These are phyloP conservation scores for Cassiopea xamachana DNA, from an alignment of 30 jellyfish, hydroid and myxozoan species.

Conservation along the genomic window DNA sequence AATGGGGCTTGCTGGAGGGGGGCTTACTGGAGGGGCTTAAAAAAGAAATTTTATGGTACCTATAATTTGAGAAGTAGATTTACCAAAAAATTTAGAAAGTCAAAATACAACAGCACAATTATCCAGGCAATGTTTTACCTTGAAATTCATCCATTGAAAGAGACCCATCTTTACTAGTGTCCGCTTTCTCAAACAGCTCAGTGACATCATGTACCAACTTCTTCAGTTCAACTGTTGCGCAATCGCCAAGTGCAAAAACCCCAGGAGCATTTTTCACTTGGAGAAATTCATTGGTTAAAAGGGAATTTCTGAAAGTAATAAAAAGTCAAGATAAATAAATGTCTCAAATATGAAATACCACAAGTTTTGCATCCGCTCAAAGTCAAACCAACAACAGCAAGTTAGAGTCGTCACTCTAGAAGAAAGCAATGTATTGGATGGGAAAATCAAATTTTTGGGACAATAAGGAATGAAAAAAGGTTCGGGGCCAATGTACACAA, in stretches of 20 bases:
- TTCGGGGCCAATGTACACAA: too few relatives aligned
- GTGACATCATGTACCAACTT: constrained; percentile 58
- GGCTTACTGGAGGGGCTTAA: too few relatives aligned
- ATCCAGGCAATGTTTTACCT: constrained; percentile 10
- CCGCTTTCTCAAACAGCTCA: constrained; percentile 63
- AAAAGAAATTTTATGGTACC: too few relatives aligned
- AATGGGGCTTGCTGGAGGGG: too few relatives aligned
- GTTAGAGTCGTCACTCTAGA: too few relatives aligned
- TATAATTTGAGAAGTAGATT: too few relatives aligned
- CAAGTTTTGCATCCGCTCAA: too few relatives aligned
- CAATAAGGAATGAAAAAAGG: too few relatives aligned
- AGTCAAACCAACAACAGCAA: too few relatives aligned
- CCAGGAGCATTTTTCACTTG: constrained; percentile 83
- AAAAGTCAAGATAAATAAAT: not conserved
- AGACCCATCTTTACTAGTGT: constrained; percentile 60
- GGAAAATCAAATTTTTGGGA: too few relatives aligned
- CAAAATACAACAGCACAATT: not conserved
- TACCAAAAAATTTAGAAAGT: not conserved
- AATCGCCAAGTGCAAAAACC: constrained; percentile 88
- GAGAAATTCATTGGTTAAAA: constrained; percentile 72
- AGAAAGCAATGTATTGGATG: too few relatives aligned
- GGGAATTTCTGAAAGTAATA: constrained; percentile 62
- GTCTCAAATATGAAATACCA: too few relatives aligned
- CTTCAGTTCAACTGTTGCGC: constrained; percentile 76
- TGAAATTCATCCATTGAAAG: constrained; percentile 55